Conservation (phyloP, 23 tunicate genomes). For the Diplosoma virens region DNA sequence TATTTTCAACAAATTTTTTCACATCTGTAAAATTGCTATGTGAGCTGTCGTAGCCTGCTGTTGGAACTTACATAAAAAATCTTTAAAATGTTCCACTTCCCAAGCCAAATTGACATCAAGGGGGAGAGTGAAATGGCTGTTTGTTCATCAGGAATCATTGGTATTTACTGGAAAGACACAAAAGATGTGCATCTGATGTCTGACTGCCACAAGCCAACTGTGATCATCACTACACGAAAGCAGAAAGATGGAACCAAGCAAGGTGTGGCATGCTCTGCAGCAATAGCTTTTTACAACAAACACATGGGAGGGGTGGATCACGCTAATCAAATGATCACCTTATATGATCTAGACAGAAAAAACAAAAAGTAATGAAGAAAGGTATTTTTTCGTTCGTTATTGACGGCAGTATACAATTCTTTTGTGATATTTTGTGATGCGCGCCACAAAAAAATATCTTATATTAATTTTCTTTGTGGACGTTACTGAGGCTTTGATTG, state of each 20-base stretch:
- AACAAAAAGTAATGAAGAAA: not conserved
- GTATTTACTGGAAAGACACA: not conserved
- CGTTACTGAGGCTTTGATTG: not conserved
- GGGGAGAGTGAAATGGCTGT: not conserved
- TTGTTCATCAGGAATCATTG: not conserved
- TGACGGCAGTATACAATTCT: not conserved
- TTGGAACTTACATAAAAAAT: not conserved
- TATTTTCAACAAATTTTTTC: not conserved
- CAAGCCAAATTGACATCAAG: not conserved
- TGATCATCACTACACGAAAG: not conserved
- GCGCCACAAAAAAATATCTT: not conserved
- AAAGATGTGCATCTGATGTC: not conserved
- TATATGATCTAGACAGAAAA: not conserved
- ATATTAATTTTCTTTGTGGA: not conserved
- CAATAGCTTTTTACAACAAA: not conserved
- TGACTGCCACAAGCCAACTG: not conserved
- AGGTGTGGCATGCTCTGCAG: not conserved
- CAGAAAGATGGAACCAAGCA: not conserved
- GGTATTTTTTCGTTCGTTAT: not conserved
- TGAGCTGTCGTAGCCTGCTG: not conserved
- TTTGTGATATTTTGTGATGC: not conserved
- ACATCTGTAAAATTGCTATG: not conserved
- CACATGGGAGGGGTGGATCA: not conserved
- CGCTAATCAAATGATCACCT: not conserved
- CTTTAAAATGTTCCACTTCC: not conserved